A percentile compares a stretch with the other conserved stretches of the same genome.
phyloP scores from a whole-genome alignment of 1,140 invertebrate species.

The Brachionus rubens region DNA sequence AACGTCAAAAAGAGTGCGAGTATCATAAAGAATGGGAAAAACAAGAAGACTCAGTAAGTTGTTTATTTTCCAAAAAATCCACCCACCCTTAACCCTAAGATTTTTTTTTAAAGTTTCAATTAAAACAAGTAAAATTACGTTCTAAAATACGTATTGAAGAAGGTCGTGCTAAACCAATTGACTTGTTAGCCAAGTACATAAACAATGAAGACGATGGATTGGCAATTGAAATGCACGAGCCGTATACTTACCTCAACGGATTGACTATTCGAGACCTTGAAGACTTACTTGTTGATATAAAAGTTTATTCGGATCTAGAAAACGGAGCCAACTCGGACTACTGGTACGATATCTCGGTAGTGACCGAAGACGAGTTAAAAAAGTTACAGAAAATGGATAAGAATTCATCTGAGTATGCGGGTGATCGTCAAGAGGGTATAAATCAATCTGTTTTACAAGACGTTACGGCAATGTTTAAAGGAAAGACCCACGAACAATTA shows the following conservation, averaged over 20 bases:
- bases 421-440: slow-evolving; percentile 80
- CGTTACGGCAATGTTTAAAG: slow-evolving; percentile 83
- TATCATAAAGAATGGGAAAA: slow-evolving; percentile 90
- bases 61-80: slow-evolving; percentile 49
- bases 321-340: slow-evolving; percentile 82
- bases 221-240: slow-evolving; percentile 93
- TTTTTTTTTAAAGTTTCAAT: slow-evolving; percentile 54
- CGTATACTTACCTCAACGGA: slow-evolving; percentile 90
- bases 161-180: slow-evolving; percentile 93
- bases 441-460: slow-evolving; percentile 85
- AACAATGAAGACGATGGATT: slow-evolving; percentile 75
- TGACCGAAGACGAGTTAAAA: slow-evolving; percentile 88
- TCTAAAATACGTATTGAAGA: slow-evolving; percentile 92
- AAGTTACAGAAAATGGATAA: slow-evolving; percentile 72
- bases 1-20: slow-evolving; percentile 86
- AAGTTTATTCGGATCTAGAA: slow-evolving; percentile 66
- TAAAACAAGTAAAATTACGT: slow-evolving; percentile 68
- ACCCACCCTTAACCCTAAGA: slow-evolving; percentile 48
- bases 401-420: slow-evolving; percentile 49
- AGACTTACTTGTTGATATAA: slow-evolving; percentile 93
- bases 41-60: slow-evolving; percentile 74
- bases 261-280: slow-evolving; percentile 87
- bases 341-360: slow-evolving; percentile 94
- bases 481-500: slow-evolving; percentile 83
- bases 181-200: slow-evolving; percentile 92